phyloP scores from a whole-genome alignment of 2,797 vertebrate species.

The Sandelia bainsii region DNA sequence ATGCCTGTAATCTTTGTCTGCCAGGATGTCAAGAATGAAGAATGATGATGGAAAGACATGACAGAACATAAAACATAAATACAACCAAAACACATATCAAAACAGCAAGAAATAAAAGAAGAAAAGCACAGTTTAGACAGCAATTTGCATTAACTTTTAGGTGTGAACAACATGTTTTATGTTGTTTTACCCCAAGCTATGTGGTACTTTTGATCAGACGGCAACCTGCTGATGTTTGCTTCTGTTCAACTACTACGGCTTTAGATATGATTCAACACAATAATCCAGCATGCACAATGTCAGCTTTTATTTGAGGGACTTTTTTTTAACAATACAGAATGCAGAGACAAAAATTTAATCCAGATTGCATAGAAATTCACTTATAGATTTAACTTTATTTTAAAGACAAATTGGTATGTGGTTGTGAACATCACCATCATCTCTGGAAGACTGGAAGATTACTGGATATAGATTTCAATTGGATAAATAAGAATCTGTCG shows the following conservation, averaged over 20 bases:
- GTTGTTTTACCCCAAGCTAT: conserved; percentile 17
- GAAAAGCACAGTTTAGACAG: conserved; percentile 41
- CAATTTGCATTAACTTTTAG: conserved; percentile 50
- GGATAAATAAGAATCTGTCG: no score
- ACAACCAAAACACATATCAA: conserved; percentile 32
- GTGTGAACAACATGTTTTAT: conserved; percentile 6
- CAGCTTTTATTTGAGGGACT: conserved; percentile 11
- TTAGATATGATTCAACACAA: background rate
- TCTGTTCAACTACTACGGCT: background rate
- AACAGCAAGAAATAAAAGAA: conserved; percentile 42
- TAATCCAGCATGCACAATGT: background rate
- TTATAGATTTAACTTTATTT: background rate
- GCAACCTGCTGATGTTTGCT: conserved; percentile 6
- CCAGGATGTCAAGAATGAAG: conserved; percentile 56
- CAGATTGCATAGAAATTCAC: background rate
- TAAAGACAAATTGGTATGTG: no score
- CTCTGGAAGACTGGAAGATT: no score
- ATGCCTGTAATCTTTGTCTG: conserved; percentile 73
- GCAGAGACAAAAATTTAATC: background rate
- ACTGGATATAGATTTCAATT: no score
- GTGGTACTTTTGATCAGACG: conserved; percentile 5
- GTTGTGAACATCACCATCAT: background rate
- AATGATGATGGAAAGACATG: conserved; percentile 64
- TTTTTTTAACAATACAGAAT: background rate
- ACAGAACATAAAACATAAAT: conserved; percentile 48